Evolutionary conservation across 2,797 vertebrate species (phyloP), one percentile per base, ranked within the genome.

Genomic region (Myoxocephalus aenaeus): DNA sequence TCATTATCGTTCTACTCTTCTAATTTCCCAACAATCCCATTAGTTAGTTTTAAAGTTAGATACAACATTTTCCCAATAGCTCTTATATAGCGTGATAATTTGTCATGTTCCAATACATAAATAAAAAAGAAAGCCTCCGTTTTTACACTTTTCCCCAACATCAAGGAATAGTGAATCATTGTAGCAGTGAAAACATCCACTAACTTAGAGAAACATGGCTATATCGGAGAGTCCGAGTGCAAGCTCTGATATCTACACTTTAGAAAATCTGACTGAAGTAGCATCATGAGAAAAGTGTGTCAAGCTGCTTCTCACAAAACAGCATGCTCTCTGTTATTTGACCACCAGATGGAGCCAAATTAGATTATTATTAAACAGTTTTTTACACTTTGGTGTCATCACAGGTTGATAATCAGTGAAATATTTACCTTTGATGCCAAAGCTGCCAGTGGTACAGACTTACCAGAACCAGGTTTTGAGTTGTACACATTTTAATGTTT

Each of bases 331-430:
- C 36, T 64, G 12, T 14, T 57, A 65, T 69, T 72, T 74, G 40
- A 32, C 36, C 74, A 63, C 18, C 11, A 84, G 70, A 68, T 64
- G 20, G 10, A 38, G 40, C n/a, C 34, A 77, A 2, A 58, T 59
- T 7, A 13, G 4, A 42, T 20, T 38, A 3, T 22, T 36, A 17
- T 36, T 34, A 6, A 27, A 38, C 5, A 22, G 3, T 40, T 34
- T 34, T 29, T 51, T 40, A 64, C 2, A 48, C 18, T 36, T 34
- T 0, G 15, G 22, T 29, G 17, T 73, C 29, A 57, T 20, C 0
- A 7, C 38, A 53, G 12, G 15, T 17, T 38, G 44, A 38, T 62
- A 18, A 62, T 20, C 2, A 50, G 46, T 51, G 4, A 42, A 53
- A 48, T 27, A 46, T 4, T 38, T 44, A 13, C 3, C 54, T 22